phyloP scores from a whole-genome alignment of 2,797 vertebrate species.

The Parauchenoglanis punctatus region DNA sequence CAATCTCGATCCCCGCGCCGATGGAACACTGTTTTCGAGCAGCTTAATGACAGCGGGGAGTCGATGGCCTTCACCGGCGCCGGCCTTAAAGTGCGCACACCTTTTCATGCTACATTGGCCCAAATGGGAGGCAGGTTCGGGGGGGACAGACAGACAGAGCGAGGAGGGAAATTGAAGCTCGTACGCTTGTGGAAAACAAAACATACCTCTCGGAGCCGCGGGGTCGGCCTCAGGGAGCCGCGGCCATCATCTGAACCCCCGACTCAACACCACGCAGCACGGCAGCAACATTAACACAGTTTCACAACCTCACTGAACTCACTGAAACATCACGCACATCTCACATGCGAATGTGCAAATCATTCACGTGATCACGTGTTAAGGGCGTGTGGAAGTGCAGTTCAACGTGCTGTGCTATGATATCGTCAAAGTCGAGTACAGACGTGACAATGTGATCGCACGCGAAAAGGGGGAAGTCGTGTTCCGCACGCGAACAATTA shows the following conservation, averaged over 20 bases:
- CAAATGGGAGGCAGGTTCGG: conserved; percentile 76
- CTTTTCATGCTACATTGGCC: conserved; percentile 82
- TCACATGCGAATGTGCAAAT: neutral
- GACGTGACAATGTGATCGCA: neutral
- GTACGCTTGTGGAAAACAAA: conserved; percentile 51
- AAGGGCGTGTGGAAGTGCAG: neutral
- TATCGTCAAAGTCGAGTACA: too few relatives aligned
- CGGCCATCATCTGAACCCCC: neutral
- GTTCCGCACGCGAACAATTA: neutral
- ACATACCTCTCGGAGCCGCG: conserved; percentile 34
- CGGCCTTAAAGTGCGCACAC: conserved; percentile 66
- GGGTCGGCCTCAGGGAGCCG: neutral
- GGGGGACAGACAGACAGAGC: neutral
- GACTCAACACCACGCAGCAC: neutral
- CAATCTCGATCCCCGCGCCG: conserved; percentile 59
- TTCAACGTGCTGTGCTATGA: neutral
- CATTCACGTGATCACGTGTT: neutral
- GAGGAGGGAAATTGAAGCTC: conserved; percentile 61
- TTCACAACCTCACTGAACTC: neutral
- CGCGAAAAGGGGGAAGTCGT: neutral
- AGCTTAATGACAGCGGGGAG: conserved; percentile 80
- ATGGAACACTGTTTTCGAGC: conserved; percentile 72
- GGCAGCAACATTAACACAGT: neutral
- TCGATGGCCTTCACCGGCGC: conserved; percentile 64
- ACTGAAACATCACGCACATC: neutral